Evolutionary conservation across 1,140 invertebrate species (phyloP).

Genomic region (Hylaeus anthracinus): DNA sequence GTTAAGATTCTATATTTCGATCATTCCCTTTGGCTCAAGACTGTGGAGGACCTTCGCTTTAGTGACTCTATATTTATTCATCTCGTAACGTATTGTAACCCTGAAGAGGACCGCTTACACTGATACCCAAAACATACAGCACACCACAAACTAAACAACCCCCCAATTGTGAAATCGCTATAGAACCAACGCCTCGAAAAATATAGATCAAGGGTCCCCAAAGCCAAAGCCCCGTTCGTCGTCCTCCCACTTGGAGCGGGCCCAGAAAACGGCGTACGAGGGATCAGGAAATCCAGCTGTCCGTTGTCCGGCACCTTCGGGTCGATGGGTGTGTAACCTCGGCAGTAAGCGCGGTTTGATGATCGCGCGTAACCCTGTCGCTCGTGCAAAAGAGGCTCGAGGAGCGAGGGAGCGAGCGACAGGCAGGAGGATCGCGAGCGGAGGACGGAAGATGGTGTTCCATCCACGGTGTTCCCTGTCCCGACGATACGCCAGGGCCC

Average conservation of each 20-base stretch:
- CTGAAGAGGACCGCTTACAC: too few species aligned
- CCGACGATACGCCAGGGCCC: conserved; percentile 57
- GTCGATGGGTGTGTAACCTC: conserved; percentile 64
- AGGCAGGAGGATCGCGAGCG: conserved; percentile 21
- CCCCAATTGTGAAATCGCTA: too few species aligned
- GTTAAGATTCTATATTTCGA: too few species aligned
- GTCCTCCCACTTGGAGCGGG: background rate
- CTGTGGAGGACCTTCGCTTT: too few species aligned
- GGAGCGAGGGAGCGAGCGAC: conserved; percentile 11
- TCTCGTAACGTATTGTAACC: too few species aligned
- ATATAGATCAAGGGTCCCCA: too few species aligned
- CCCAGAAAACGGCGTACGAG: conserved; percentile 17
- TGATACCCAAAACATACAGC: too few species aligned
- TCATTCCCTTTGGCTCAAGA: too few species aligned
- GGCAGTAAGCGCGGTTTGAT: conserved; percentile 56
- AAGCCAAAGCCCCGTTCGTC: background rate
- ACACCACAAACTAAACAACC: too few species aligned
- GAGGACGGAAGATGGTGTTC: conserved; percentile 57
- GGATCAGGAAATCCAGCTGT: conserved; percentile 54
- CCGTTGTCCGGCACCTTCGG: conserved; percentile 45
- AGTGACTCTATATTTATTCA: too few species aligned
- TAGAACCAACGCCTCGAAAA: too few species aligned
- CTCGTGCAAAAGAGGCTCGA: conserved; percentile 17
- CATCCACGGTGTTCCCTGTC: conserved; percentile 41
- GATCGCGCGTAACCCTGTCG: conserved; percentile 63